phyloP scores from a whole-genome alignment of 2,113 vertebrate genomes.

The Oncorhynchus clarkii region DNA sequence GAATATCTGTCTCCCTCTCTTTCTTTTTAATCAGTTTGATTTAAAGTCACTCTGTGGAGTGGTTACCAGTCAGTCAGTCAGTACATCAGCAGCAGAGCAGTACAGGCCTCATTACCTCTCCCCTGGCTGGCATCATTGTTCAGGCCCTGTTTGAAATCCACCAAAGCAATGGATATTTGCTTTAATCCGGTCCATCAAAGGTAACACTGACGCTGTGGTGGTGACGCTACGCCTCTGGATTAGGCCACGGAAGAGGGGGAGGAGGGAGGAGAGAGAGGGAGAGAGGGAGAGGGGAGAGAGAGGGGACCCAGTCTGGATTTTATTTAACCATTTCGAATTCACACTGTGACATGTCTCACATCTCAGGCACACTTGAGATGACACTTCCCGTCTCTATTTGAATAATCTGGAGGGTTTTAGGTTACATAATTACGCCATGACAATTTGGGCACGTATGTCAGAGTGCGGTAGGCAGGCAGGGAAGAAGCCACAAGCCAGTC shows the following conservation, averaged over 20 bases:
- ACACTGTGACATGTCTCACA: slow-evolving; percentile 70
- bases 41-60: slow-evolving; percentile 76
- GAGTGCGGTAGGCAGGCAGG: slow-evolving; percentile 50
- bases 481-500: slow-evolving; percentile 47
- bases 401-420: slow-evolving; percentile 74
- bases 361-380: slow-evolving; percentile 61
- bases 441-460: slow-evolving; percentile 73
- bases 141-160: slow-evolving; percentile 83
- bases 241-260: slow-evolving; percentile 58
- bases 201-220: slow-evolving; percentile 77
- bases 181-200: slow-evolving; percentile 90
- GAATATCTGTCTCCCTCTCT: slow-evolving; percentile 45
- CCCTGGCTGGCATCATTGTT: slow-evolving; percentile 88
- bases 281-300: background rate
- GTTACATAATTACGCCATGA: slow-evolving; percentile 79
- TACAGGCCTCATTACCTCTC: slow-evolving; percentile 56
- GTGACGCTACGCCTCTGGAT: slow-evolving; percentile 67
- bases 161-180: slow-evolving; percentile 88
- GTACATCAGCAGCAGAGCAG: slow-evolving; percentile 31
- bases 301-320: slow-evolving; percentile 53
- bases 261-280: slow-evolving; percentile 2
- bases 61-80: slow-evolving; percentile 64
- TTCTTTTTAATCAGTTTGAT: slow-evolving; percentile 80
- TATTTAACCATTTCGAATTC: slow-evolving; percentile 65
- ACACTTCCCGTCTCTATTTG: slow-evolving; percentile 71